phyloP scores from a whole-genome alignment of 2,888 invertebrate species.

The Syritta pipiens region DNA sequence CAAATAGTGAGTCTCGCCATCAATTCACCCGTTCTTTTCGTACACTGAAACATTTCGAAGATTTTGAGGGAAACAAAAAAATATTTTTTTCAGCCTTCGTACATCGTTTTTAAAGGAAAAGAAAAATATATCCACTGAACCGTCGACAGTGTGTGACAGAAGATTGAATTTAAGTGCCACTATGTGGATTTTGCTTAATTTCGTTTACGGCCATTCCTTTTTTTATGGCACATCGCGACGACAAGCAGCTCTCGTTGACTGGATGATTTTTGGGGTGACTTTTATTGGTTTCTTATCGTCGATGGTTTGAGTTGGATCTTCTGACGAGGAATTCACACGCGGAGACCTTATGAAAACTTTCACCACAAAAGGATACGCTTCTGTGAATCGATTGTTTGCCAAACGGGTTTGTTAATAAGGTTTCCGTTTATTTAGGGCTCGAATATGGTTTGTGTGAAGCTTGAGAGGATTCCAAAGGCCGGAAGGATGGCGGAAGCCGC shows the following conservation, averaged over 20 bases:
- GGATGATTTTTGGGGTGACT: background rate
- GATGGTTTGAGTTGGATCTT: background rate
- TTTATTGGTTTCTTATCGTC: constrained; percentile 1
- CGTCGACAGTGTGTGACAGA: background rate
- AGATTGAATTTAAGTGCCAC: constrained; percentile 5
- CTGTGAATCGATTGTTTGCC: background rate
- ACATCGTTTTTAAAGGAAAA: no score
- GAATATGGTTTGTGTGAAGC: background rate
- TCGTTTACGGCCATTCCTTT: constrained; percentile 1
- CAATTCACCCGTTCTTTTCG: no score
- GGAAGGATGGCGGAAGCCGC: no score
- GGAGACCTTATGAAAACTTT: no score
- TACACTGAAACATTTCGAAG: background rate
- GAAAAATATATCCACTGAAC: background rate
- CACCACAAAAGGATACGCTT: no score
- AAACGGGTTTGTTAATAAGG: background rate
- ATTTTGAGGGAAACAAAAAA: background rate
- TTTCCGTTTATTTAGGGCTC: background rate
- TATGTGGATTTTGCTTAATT: constrained; percentile 11
- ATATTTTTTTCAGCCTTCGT: no score
- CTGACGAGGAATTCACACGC: no score
- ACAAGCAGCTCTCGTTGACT: background rate
- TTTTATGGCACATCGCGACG: constrained; percentile 5
- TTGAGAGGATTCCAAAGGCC: no score
- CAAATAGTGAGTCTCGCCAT: no score